Conservation (phyloP, 1,140 invertebrate genomes). For the Diuraphis noxia region DNA sequence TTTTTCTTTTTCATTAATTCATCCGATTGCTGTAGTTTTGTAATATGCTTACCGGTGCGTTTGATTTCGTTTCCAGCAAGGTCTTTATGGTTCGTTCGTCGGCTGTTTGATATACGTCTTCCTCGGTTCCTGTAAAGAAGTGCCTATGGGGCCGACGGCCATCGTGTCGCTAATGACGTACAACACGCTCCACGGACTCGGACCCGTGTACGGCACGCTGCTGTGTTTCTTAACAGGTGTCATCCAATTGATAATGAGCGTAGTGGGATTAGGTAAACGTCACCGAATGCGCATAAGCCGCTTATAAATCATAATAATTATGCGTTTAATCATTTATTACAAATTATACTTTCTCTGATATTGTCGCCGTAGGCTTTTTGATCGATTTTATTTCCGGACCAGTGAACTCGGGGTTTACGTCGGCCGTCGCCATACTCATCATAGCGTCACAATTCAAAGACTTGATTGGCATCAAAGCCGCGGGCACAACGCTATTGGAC, state of each 20-base stretch:
- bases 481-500: slow-evolving; percentile 73
- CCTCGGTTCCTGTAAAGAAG: slow-evolving; percentile 87
- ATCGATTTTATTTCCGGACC: slow-evolving; percentile 92
- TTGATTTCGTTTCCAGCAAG: slow-evolving; percentile 68
- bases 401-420: slow-evolving; percentile 92
- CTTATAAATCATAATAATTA: too few relatives aligned
- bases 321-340: neutral
- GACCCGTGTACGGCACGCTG: slow-evolving; percentile 76
- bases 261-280: slow-evolving; percentile 77
- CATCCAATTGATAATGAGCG: slow-evolving; percentile 81
- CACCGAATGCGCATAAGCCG: neutral
- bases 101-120: slow-evolving; percentile 89
- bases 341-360: too few relatives aligned
- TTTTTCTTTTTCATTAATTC: neutral
- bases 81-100: slow-evolving; percentile 88
- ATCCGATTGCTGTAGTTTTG: neutral
- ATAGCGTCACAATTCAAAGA: slow-evolving; percentile 86
- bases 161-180: slow-evolving; percentile 80
- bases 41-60: neutral
- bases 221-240: slow-evolving; percentile 79
- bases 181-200: slow-evolving; percentile 68
- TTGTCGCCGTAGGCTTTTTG: slow-evolving; percentile 73
- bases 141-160: slow-evolving; percentile 85
- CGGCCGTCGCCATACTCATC: slow-evolving; percentile 90
- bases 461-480: slow-evolving; percentile 76